Evolutionary conservation across 2,113 vertebrate genomes (phyloP).

Genomic region (Promerops cafer): DNA sequence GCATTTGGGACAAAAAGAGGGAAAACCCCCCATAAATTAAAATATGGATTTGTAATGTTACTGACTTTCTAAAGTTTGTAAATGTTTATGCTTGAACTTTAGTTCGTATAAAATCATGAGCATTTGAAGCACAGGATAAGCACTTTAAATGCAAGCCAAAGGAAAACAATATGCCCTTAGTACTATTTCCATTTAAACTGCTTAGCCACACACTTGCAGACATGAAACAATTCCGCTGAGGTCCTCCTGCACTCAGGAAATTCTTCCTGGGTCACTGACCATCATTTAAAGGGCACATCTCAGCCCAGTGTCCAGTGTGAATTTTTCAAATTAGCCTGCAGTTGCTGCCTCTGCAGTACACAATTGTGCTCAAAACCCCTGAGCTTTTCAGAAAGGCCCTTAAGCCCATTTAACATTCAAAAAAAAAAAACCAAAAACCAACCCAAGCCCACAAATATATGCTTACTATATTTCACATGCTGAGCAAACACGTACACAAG

Average conservation of each 20-base stretch:
- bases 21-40: neutral
- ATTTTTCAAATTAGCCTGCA: slow-evolving; percentile 61
- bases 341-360: slow-evolving; percentile 42
- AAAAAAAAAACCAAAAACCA: neutral
- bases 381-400: slow-evolving; percentile 31
- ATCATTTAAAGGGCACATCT: slow-evolving; percentile 57
- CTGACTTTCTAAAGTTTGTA: neutral
- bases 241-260: slow-evolving; percentile 45
- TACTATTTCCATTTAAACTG: slow-evolving; percentile 50
- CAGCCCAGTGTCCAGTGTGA: slow-evolving; percentile 22
- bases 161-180: neutral
- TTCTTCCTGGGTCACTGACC: slow-evolving; percentile 64
- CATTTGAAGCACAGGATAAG: neutral
- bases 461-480: neutral
- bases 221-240: slow-evolving; percentile 39
- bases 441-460: neutral
- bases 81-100: neutral
- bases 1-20: neutral
- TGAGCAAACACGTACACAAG: rapidly evolving
- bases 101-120: neutral
- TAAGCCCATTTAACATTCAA: neutral
- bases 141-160: slow-evolving; percentile 2
- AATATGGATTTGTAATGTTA: neutral
- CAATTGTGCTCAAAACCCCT: neutral
- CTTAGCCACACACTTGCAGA: slow-evolving; percentile 51